Conservation (phyloP, 1,140 invertebrate species). For the Calephelis virginiensis region DNA sequence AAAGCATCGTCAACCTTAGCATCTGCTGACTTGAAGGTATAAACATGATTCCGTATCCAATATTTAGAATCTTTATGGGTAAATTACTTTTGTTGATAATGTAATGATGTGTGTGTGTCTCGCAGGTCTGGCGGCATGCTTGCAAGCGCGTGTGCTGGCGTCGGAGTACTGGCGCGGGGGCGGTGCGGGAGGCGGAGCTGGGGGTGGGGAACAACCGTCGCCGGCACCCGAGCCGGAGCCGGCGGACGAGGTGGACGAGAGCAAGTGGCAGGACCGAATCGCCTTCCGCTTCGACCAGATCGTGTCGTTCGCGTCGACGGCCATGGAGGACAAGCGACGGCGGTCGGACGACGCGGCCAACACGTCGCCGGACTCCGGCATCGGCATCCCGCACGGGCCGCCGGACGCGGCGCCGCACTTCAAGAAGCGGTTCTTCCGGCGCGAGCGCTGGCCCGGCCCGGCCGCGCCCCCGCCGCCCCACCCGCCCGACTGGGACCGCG, state of each 20-base stretch:
- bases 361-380: conserved; percentile 87
- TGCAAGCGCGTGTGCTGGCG: conserved; percentile 88
- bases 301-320: conserved; percentile 91
- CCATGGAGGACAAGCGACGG: conserved; percentile 86
- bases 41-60: too few relatives aligned
- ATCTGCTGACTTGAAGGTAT: too few relatives aligned
- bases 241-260: conserved; percentile 81
- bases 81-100: too few relatives aligned
- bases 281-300: conserved; percentile 92
- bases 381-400: conserved; percentile 83
- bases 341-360: conserved; percentile 85
- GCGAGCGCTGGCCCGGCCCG: conserved; percentile 80
- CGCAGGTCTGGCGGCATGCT: conserved; percentile 87
- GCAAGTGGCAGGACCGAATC: conserved; percentile 91
- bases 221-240: conserved; percentile 72
- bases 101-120: not conserved
- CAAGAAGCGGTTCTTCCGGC: conserved; percentile 89
- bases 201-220: conserved; percentile 26
- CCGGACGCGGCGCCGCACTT: conserved; percentile 80
- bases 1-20: too few relatives aligned
- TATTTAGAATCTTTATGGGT: too few relatives aligned
- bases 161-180: conserved; percentile 80
- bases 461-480: conserved; percentile 63
- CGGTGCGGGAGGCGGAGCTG: conserved; percentile 58
- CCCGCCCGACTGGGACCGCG: conserved; percentile 81